Percentiles rank a stretch among this genome's conserved stretches.
Evolutionary conservation across 2,113 vertebrate genomes (phyloP).

Genomic region (Illadopsis cleaveri): DNA sequence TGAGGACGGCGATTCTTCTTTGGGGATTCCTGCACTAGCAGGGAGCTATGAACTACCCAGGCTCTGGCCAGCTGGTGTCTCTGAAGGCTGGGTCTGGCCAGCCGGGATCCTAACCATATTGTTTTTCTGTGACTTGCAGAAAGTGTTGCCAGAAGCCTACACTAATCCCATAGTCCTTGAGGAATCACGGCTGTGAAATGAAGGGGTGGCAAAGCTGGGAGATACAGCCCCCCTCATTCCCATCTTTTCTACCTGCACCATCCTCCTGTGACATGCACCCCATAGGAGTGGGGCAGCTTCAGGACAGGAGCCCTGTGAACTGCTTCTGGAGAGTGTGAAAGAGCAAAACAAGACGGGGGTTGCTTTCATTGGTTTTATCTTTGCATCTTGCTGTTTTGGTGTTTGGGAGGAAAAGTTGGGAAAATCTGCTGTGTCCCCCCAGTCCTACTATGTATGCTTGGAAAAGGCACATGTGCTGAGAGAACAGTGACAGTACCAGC

Average conservation of each 20-base stretch:
- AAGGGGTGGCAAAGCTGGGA: neutral
- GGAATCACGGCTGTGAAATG: slow-evolving; percentile 39
- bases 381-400: neutral
- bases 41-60: neutral
- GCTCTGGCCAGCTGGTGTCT: neutral
- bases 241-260: neutral
- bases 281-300: neutral
- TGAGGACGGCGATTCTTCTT: neutral
- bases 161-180: neutral
- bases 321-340: neutral
- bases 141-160: slow-evolving; percentile 5
- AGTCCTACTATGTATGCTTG: neutral
- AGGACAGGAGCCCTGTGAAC: neutral
- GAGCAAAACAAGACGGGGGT: neutral
- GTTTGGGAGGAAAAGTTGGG: neutral
- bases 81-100: neutral
- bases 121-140: slow-evolving; percentile 51
- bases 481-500: neutral
- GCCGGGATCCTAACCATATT: neutral
- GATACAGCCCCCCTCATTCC: neutral
- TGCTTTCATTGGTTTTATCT: neutral
- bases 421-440: neutral
- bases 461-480: neutral
- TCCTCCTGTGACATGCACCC: neutral
- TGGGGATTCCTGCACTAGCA: neutral